Base-by-base conservation (phyloP, 2,888 invertebrate genomes). In the Abrostola triplasia region DNA sequence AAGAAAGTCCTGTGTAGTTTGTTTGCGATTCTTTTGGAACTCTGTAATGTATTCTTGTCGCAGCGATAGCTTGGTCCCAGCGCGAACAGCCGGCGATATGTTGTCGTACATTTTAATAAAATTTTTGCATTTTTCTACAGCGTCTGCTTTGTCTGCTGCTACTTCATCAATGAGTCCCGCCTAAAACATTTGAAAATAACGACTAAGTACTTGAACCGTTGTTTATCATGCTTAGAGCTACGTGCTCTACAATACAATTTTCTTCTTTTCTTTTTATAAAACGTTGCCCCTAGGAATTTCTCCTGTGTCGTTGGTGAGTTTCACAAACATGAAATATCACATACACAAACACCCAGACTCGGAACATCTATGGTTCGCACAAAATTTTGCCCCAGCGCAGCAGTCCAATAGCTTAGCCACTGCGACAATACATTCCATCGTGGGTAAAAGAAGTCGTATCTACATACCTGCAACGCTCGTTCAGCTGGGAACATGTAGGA, bases 161-260 rank as follows among this genome's bases (percentile, higher is more conserved):
- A 96, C 82, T 85, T 97, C 97, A 90, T 98, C 98, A 1, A 98
- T 92, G 0, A 98, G 88, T 6, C 97, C 97, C 47, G 96, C 91
- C 89, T 90, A 41, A 41, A 41, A 41, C 41, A n/a, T 11, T 6
- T 41, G 5, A n/a, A 8, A 11, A 40, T 41, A n/a, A n/a, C 10
- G 41, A n/a, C 11, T n/a, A 40, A 79, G 80, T 12, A 50, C n/a
- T 9, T 0, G 44, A 56, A 9, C 7, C 4, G 24, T 1, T 11
- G 36, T 51, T 8, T 11, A 38, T n/a, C 24, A 24, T 24, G 24
- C 24, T 24, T 24, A 24, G 24, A n/a, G n/a, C n/a, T n/a, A n/a
- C n/a, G 24, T 24, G 4, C 24, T 24, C 24, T 24, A 24, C 24
- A 24, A 24, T 24, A 24, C 4, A 24, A 24, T n/a, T n/a, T n/a